Percentiles rank a stretch among this genome's conserved stretches.
Evolutionary conservation across 2,113 vertebrate genomes (phyloP).

Genomic region (Silurus meridionalis): DNA sequence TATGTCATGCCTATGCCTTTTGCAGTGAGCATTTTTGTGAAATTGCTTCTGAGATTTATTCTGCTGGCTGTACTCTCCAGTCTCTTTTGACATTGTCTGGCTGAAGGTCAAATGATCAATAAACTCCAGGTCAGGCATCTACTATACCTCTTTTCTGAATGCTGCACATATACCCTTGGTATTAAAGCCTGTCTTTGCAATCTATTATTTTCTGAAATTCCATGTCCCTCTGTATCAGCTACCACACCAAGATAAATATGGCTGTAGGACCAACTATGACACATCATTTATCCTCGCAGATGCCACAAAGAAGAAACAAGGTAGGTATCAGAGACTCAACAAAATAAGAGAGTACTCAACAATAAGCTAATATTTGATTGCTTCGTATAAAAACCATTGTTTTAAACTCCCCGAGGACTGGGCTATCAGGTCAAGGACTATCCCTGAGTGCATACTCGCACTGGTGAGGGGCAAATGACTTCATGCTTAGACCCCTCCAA

Average conservation of each 20-base stretch:
- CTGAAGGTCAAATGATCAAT: slow-evolving; percentile 55
- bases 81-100: slow-evolving; percentile 38
- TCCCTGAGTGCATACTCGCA: neutral
- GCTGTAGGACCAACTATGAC: slow-evolving; percentile 36
- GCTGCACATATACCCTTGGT: slow-evolving; percentile 4
- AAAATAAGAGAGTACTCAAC: neutral
- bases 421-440: neutral
- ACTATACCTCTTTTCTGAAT: slow-evolving; percentile 5
- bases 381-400: neutral
- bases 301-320: slow-evolving; percentile 31
- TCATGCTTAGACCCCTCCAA: neutral
- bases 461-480: neutral
- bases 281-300: slow-evolving; percentile 35
- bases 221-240: neutral
- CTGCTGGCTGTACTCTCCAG: slow-evolving; percentile 36
- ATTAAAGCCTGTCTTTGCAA: slow-evolving; percentile 31
- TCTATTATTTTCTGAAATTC: slow-evolving; percentile 29
- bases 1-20: slow-evolving; percentile 7
- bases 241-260: slow-evolving; percentile 41
- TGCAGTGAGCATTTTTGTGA: slow-evolving; percentile 19
- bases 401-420: neutral
- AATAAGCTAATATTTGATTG: neutral
- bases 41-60: slow-evolving; percentile 25
- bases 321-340: slow-evolving; percentile 17
- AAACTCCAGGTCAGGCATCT: slow-evolving; percentile 7